phyloP scores from a whole-genome alignment of 2,797 vertebrate species.

The Lepus townsendii region DNA sequence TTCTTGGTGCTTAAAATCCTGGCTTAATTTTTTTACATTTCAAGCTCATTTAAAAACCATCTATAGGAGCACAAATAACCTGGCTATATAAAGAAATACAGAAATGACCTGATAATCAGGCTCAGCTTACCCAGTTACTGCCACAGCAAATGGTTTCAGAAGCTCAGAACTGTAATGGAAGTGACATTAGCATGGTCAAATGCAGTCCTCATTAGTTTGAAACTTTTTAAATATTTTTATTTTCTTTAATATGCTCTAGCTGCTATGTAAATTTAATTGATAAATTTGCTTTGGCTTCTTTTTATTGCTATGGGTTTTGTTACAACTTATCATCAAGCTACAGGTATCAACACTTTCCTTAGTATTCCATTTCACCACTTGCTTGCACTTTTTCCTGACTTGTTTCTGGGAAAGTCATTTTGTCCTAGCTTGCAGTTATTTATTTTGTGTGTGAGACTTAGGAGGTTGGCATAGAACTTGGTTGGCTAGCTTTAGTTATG shows the following conservation, averaged over 20 bases:
- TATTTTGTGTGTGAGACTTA: conserved; percentile 87
- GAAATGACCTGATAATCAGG: conserved; percentile 64
- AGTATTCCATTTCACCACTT: conserved; percentile 74
- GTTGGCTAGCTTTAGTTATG: conserved; percentile 86
- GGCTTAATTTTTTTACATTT: conserved; percentile 73
- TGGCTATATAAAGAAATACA: conserved; percentile 66
- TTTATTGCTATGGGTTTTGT: conserved; percentile 78
- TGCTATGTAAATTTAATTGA: conserved; percentile 68
- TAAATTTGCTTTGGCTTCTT: conserved; percentile 76
- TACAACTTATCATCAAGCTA: conserved; percentile 77
- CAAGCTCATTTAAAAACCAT: conserved; percentile 69
- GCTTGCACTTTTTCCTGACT: conserved; percentile 85
- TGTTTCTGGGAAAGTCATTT: conserved; percentile 94
- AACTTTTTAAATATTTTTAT: conserved; percentile 59
- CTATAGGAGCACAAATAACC: conserved; percentile 61
- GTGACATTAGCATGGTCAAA: conserved; percentile 60
- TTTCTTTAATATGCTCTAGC: conserved; percentile 72
- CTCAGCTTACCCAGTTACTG: conserved; percentile 44
- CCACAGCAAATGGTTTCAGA: conserved; percentile 16
- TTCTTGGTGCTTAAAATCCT: conserved; percentile 63
- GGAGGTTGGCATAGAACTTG: conserved; percentile 87
- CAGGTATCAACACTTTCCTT: conserved; percentile 76
- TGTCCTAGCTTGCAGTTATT: conserved; percentile 88
- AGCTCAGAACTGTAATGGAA: conserved; percentile 33
- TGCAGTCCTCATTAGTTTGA: conserved; percentile 9